Conservation (phyloP, 2,113 vertebrate genomes). For the Scytalopus superciliaris region DNA sequence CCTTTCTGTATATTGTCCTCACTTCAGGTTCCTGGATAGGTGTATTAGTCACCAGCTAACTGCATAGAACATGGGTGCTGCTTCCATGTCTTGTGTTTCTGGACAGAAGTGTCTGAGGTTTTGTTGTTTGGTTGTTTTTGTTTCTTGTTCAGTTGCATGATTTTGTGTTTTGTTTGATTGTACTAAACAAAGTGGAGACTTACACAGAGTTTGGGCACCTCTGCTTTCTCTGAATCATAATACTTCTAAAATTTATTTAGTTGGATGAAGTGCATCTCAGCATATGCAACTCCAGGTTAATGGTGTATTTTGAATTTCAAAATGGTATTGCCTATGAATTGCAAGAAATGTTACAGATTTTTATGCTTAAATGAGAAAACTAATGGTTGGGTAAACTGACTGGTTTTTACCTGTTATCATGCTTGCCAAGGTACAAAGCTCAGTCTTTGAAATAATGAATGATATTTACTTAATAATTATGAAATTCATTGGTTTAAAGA, state of each 20-base stretch:
- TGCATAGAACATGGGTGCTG: not conserved
- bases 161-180: not conserved
- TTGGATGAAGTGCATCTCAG: not conserved
- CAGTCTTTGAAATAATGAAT: not conserved
- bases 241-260: not conserved
- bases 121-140: not conserved
- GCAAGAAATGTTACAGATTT: not conserved
- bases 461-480: not conserved
- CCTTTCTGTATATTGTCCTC: not conserved
- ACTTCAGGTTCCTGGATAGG: not conserved
- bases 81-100: not conserved
- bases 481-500: not conserved
- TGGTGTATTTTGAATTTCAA: not conserved
- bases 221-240: not conserved
- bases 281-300: not conserved
- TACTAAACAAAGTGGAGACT: not conserved
- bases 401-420: not conserved
- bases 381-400: not conserved
- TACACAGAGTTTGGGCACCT: not conserved
- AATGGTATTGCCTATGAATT: not conserved
- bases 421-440: not conserved
- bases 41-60: not conserved
- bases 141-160: not conserved
- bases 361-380: not conserved
- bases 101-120: not conserved